These are phyloP conservation scores for Microctenopoma steveboyesi DNA, from an alignment of 2,797 vertebrate species.

Conservation along the genomic window DNA sequence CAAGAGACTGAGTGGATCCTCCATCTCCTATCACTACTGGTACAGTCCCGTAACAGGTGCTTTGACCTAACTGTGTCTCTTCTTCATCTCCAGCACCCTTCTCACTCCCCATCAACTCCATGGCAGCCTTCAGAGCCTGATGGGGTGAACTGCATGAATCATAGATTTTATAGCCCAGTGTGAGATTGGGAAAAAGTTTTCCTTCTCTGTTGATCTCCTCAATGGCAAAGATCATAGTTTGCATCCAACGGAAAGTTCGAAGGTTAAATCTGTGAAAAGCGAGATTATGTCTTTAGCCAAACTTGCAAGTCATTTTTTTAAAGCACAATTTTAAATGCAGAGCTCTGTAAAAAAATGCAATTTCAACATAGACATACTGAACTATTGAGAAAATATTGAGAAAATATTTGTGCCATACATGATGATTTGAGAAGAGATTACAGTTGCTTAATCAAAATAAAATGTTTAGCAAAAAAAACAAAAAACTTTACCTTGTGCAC, in stretches of 20 bases:
- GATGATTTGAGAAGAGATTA: too few species aligned
- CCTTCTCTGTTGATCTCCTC: conserved; percentile 83
- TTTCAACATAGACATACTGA: background rate
- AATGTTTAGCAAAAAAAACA: background rate
- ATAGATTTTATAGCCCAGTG: conserved; percentile 84
- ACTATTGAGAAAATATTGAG: background rate
- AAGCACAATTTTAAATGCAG: background rate
- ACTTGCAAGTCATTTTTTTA: background rate
- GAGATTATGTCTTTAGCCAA: background rate
- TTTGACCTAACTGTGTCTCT: background rate
- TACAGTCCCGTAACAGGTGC: conserved; percentile 66
- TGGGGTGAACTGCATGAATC: conserved; percentile 84
- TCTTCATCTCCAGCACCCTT: conserved; percentile 26
- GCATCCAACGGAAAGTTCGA: conserved; percentile 87
- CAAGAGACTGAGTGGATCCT: conserved; percentile 85
- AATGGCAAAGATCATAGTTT: conserved; percentile 87
- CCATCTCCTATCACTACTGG: conserved; percentile 85
- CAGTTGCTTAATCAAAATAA: background rate
- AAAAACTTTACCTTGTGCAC: conserved; percentile 77
- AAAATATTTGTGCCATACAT: background rate
- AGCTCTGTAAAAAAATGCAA: background rate
- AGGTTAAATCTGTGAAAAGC: conserved; percentile 81
- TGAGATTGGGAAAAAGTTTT: conserved; percentile 79
- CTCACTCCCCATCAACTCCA: conserved; percentile 75
- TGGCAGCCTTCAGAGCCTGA: conserved; percentile 78